These are phyloP conservation scores for Drosophila nr. perissopoda DNA, from an alignment of 2,888 invertebrate species.

Conservation along the genomic window DNA sequence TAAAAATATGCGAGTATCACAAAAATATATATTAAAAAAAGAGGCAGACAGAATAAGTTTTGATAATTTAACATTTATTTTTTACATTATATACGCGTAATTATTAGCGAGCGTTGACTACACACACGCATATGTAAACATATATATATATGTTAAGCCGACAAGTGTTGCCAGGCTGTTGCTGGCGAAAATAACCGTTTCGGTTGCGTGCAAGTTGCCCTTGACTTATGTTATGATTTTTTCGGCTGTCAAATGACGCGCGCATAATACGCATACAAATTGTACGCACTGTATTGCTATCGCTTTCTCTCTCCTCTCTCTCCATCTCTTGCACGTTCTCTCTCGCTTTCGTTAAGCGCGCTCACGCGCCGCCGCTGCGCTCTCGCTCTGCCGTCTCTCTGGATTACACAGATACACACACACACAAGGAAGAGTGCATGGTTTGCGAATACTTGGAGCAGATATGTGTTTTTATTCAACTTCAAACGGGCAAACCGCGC, in stretches of 20 bases:
- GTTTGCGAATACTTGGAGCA: slow-evolving; percentile 63
- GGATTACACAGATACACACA: slow-evolving; percentile 58
- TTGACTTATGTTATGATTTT: slow-evolving; percentile 39
- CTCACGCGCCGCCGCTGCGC: slow-evolving; percentile 20
- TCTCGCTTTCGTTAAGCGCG: slow-evolving; percentile 4
- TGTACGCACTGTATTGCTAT: slow-evolving; percentile 44
- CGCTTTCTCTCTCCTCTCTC: slow-evolving; percentile 2
- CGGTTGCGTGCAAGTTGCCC: slow-evolving; percentile 13
- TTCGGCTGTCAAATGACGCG: slow-evolving; percentile 19
- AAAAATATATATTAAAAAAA: too few species aligned
- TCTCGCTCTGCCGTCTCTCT: slow-evolving; percentile 45
- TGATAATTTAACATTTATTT: neutral
- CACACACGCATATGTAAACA: neutral
- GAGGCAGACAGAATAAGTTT: neutral
- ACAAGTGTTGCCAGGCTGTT: slow-evolving; percentile 39
- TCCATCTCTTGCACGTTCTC: slow-evolving; percentile 2
- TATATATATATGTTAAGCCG: slow-evolving; percentile 1
- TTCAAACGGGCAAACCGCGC: slow-evolving; percentile 79
- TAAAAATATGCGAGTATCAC: neutral
- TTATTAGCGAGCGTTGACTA: neutral
- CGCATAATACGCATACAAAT: slow-evolving; percentile 42
- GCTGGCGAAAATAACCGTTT: slow-evolving; percentile 12
- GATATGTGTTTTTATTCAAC: slow-evolving; percentile 70
- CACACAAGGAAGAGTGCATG: slow-evolving; percentile 46
- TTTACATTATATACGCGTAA: neutral